These are phyloP conservation scores for Pipra filicauda DNA, from an alignment of 2,113 vertebrate species.

Conservation along the genomic window DNA sequence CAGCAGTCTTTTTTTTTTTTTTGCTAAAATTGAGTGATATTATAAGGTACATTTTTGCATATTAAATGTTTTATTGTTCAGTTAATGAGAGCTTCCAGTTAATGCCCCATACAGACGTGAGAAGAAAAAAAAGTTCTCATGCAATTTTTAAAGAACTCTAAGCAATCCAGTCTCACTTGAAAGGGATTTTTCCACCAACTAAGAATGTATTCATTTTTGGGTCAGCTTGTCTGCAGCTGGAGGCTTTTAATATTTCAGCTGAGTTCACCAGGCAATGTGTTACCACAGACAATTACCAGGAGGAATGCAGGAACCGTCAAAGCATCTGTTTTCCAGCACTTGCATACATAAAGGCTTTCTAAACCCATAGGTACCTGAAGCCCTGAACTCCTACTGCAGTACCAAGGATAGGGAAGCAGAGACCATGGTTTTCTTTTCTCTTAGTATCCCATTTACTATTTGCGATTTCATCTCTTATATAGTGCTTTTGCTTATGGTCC, in stretches of 20 bases:
- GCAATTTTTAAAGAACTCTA: neutral
- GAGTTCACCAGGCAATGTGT: neutral
- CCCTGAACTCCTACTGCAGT: neutral
- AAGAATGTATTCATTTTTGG: neutral
- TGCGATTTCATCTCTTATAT: neutral
- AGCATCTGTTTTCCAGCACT: neutral
- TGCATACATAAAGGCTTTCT: neutral
- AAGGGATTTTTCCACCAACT: neutral
- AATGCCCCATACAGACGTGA: neutral
- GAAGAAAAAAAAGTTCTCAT: neutral
- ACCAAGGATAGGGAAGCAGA: neutral
- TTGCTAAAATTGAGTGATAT: neutral
- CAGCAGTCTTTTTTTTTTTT: neutral
- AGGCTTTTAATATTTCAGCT: neutral
- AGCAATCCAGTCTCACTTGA: neutral
- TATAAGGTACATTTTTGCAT: neutral
- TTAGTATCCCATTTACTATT: neutral
- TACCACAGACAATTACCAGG: neutral
- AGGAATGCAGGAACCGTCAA: neutral
- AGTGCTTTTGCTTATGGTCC: neutral
- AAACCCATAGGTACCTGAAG: neutral
- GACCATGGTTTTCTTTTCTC: neutral
- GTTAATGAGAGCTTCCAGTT: neutral
- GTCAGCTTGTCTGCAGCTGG: neutral
- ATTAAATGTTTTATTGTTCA: neutral